Percentiles rank a stretch among this genome's conserved stretches.
These are phyloP conservation scores for Clistopyga incitator DNA, from an alignment of 2,888 invertebrate genomes.

Conservation along the genomic window DNA sequence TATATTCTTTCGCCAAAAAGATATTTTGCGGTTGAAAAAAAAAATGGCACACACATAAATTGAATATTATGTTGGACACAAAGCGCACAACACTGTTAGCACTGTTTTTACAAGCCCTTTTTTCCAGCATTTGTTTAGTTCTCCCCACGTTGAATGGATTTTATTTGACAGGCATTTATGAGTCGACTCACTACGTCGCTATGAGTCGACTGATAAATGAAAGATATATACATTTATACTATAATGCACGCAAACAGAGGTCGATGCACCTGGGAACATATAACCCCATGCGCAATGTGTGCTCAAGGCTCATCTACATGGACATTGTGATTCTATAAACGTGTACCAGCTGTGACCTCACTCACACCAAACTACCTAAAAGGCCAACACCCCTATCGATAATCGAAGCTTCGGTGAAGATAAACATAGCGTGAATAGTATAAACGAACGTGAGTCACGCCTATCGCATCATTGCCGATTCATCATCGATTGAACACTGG, in stretches of 20 bases:
- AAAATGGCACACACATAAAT: too few relatives aligned
- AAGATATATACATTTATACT: not conserved
- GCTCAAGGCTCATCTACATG: slow-evolving; percentile 44
- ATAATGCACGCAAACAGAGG: not conserved
- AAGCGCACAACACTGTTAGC: too few relatives aligned
- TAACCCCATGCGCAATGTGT: slow-evolving; percentile 22
- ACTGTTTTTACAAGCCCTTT: too few relatives aligned
- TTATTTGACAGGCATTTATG: not conserved
- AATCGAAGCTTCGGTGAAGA: slow-evolving; percentile 46
- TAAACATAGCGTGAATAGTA: slow-evolving; percentile 43
- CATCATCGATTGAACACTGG: slow-evolving; percentile 40
- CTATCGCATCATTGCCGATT: slow-evolving; percentile 50
- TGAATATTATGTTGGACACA: too few relatives aligned
- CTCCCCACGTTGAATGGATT: not conserved
- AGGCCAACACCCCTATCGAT: not conserved
- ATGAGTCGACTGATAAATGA: too few relatives aligned
- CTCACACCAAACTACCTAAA: slow-evolving; percentile 27
- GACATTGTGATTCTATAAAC: slow-evolving; percentile 2
- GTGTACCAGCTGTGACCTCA: slow-evolving; percentile 22
- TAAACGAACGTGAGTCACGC: slow-evolving; percentile 34
- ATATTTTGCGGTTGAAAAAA: too few relatives aligned
- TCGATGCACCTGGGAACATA: slow-evolving; percentile 19
- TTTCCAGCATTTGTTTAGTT: not conserved
- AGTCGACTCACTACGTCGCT: not conserved
- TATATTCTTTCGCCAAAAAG: too few relatives aligned